Percentiles rank a stretch among this genome's conserved stretches.
phyloP scores from a whole-genome alignment of 1,140 invertebrate species.

The Formica exsecta region DNA sequence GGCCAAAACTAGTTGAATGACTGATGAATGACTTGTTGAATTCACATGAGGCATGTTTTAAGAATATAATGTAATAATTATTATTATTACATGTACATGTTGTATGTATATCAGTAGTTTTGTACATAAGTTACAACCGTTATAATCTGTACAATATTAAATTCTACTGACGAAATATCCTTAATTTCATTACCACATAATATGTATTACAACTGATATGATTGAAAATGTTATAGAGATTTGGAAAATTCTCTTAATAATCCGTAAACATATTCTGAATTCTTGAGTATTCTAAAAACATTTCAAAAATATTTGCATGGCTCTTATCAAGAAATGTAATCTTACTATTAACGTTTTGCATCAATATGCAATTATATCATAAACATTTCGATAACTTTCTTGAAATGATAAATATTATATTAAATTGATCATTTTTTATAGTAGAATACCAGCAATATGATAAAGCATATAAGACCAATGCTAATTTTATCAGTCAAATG shows the following conservation, averaged over 20 bases:
- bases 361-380: conserved; percentile 15
- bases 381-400: conserved; percentile 24
- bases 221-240: neutral
- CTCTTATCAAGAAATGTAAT: conserved; percentile 22
- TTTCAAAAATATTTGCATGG: conserved; percentile 11
- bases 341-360: neutral
- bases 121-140: conserved; percentile 81
- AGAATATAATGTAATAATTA: conserved; percentile 72
- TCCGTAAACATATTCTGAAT: neutral
- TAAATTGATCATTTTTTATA: conserved; percentile 5
- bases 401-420: conserved; percentile 5
- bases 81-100: conserved; percentile 77
- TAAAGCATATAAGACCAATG: conserved; percentile 23
- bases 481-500: neutral
- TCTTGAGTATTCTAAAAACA: neutral
- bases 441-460: neutral
- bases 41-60: conserved; percentile 68
- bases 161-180: conserved; percentile 74
- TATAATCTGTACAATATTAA: conserved; percentile 81
- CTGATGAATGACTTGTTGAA: conserved; percentile 71
- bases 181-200: conserved; percentile 39
- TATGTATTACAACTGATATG: neutral
- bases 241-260: neutral
- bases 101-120: conserved; percentile 81
- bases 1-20: conserved; percentile 67